Conservation (phyloP, 2,113 vertebrate species). For the Toxotes chatareus region DNA sequence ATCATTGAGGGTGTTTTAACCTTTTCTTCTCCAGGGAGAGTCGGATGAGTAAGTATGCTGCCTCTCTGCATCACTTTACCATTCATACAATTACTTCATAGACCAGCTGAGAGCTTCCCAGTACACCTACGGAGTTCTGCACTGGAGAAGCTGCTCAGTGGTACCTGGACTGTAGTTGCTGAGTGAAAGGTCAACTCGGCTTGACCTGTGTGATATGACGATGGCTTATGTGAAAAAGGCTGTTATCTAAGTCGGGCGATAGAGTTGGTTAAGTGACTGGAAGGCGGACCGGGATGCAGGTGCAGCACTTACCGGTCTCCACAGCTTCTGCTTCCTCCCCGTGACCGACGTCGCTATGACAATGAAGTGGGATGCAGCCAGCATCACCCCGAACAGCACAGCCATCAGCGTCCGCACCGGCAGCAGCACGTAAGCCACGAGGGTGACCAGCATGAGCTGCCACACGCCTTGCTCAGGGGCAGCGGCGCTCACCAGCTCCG, state of each 20-base stretch:
- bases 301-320: conserved; percentile 93
- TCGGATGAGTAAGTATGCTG: conserved; percentile 2
- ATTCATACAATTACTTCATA: neutral
- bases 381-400: conserved; percentile 91
- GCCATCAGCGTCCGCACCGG: conserved; percentile 95
- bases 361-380: conserved; percentile 94
- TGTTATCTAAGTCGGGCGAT: neutral
- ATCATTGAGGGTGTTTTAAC: conserved; percentile 35
- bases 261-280: neutral
- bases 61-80: conserved; percentile 15
- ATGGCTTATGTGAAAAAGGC: neutral
- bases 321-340: conserved; percentile 88
- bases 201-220: too few species aligned
- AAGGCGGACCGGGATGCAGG: neutral
- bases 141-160: conserved; percentile 18
- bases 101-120: conserved; percentile 6
- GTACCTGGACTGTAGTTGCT: neutral
- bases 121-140: neutral
- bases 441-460: conserved; percentile 98
- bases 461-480: conserved; percentile 94
- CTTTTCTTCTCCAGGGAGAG: conserved; percentile 18
- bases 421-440: conserved; percentile 95
- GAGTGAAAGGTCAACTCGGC: neutral
- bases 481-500: conserved; percentile 78
- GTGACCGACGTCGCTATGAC: conserved; percentile 92